phyloP scores from a whole-genome alignment of 2,797 vertebrate genomes.

The Scyliorhinus canicula region DNA sequence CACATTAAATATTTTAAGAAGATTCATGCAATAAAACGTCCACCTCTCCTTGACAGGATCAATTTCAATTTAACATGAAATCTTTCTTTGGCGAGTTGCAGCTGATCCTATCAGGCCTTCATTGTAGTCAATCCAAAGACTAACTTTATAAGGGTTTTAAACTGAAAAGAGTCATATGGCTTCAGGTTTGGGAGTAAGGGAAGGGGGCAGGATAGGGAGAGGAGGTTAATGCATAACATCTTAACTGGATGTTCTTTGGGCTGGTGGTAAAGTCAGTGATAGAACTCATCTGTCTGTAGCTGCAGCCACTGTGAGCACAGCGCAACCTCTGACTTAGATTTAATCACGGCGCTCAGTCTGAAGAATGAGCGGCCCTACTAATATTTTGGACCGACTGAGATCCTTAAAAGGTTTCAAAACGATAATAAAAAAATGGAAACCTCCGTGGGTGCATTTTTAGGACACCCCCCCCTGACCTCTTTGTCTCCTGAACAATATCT shows the following conservation, averaged over 20 bases:
- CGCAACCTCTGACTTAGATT: background rate
- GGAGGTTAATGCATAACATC: no score
- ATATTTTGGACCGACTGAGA: background rate
- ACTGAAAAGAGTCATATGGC: background rate
- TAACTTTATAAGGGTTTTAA: slow-evolving; percentile 26
- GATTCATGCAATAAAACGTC: background rate
- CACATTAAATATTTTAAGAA: background rate
- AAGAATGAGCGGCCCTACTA: background rate
- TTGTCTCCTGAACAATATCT: background rate
- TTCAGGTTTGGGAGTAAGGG: background rate
- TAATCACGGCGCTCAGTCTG: background rate
- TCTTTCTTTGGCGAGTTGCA: slow-evolving; percentile 4
- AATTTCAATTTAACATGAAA: slow-evolving; percentile 4
- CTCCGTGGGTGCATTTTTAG: background rate
- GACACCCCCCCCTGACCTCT: background rate
- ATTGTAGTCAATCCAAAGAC: background rate
- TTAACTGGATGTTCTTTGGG: background rate
- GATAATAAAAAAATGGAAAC: background rate
- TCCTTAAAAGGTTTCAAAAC: background rate
- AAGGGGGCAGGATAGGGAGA: background rate
- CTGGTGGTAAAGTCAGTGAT: background rate
- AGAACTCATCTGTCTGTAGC: background rate
- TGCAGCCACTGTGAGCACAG: background rate
- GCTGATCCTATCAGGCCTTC: background rate
- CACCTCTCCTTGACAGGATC: background rate